phyloP scores from a whole-genome alignment of 2,113 vertebrate genomes.

The Prionailurus viverrinus region DNA sequence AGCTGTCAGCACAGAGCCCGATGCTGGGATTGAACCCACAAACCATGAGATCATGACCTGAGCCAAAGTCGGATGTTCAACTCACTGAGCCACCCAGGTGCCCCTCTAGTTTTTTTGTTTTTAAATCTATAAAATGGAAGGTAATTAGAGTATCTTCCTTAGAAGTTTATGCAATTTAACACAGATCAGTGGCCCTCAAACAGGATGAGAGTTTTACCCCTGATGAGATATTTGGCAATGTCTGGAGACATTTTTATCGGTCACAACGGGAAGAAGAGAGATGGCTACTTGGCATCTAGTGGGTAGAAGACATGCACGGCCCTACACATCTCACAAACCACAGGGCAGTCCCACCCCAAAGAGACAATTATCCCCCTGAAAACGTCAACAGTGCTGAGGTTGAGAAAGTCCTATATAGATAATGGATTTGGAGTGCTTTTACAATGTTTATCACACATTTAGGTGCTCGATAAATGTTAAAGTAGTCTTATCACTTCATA shows the following conservation, averaged over 20 bases:
- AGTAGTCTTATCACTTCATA: not conserved
- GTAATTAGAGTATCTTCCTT: not conserved
- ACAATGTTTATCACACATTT: not conserved
- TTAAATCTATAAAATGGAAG: not conserved
- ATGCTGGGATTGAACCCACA: no score
- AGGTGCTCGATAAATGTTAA: not conserved
- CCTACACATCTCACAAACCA: not conserved
- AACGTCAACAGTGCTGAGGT: not conserved
- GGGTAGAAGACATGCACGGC: not conserved
- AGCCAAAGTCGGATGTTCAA: no score
- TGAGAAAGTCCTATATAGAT: not conserved
- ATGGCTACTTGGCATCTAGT: not conserved
- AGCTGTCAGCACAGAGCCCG: no score
- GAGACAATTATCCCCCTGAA: not conserved
- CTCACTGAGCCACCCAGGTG: no score
- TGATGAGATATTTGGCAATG: not conserved
- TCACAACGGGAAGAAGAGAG: not conserved
- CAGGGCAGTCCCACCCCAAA: not conserved
- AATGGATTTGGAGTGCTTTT: not conserved
- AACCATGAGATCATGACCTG: no score
- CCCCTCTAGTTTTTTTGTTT: not conserved
- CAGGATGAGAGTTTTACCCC: not conserved
- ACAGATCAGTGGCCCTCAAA: not conserved
- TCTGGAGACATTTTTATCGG: not conserved
- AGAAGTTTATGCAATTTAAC: not conserved